A percentile compares a stretch with the other conserved stretches of the same genome.
These are phyloP conservation scores for Artemia franciscana DNA, from an alignment of 1,140 invertebrate genomes.

Conservation along the genomic window DNA sequence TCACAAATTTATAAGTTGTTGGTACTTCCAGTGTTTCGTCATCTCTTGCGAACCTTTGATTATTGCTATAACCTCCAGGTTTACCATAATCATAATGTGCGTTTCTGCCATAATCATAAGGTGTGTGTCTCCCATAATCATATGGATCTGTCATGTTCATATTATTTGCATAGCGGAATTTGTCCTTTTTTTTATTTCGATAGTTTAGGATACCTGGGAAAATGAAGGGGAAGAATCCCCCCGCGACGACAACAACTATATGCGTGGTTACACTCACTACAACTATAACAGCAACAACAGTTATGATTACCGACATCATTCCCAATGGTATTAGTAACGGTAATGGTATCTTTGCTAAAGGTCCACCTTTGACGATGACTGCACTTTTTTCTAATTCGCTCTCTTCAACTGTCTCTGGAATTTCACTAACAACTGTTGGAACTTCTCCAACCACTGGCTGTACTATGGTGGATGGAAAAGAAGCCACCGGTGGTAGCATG, in stretches of 20 bases:
- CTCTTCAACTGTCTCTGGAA: no score
- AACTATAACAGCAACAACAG: not conserved
- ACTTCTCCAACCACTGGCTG: not conserved
- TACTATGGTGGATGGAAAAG: not conserved
- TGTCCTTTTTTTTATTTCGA: constrained; percentile 1
- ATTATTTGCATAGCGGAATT: constrained; percentile 8
- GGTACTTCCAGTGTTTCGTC: not conserved
- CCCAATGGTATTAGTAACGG: not conserved
- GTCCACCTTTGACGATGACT: not conserved
- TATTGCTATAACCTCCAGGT: not conserved
- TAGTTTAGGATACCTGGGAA: not conserved
- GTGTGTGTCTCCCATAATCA: not conserved
- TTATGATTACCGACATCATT: not conserved
- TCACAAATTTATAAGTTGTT: not conserved
- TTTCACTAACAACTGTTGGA: not conserved
- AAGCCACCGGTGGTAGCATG: no score
- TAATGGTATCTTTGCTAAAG: not conserved
- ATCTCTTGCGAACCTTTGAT: not conserved
- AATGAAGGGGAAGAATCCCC: not conserved
- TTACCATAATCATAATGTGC: not conserved
- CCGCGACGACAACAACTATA: not conserved
- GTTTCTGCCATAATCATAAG: not conserved
- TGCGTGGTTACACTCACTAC: not conserved
- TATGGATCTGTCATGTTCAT: not conserved
- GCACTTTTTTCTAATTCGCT: not conserved